Evolutionary conservation across 2,797 vertebrate species (phyloP).

Genomic region (Poeciliopsis presidionis): DNA sequence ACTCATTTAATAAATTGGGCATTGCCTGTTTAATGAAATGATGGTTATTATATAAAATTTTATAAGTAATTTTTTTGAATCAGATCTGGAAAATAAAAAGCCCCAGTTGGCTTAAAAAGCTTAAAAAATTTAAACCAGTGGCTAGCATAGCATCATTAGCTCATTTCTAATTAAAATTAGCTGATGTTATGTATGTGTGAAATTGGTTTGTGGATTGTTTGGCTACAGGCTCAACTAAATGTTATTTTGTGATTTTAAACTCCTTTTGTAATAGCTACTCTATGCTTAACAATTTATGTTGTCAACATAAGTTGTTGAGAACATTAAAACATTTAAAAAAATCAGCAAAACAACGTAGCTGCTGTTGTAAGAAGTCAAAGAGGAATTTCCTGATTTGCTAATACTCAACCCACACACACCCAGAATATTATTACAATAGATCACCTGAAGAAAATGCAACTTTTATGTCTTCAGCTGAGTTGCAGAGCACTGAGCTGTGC

Average conservation of each 20-base stretch:
- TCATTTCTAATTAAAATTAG: not conserved
- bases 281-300: not conserved
- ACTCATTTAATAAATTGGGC: not conserved
- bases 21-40: not conserved
- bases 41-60: not conserved
- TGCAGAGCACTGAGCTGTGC: slow-evolving; percentile 41
- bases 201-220: not conserved
- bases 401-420: not conserved
- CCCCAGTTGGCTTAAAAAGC: not conserved
- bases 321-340: not conserved
- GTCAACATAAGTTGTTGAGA: not conserved
- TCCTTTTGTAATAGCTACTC: not conserved
- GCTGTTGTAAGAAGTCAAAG: not conserved
- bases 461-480: slow-evolving; percentile 42
- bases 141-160: not conserved
- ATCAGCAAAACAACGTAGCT: not conserved
- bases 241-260: not conserved
- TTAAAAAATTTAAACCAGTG: not conserved
- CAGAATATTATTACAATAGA: slow-evolving; percentile 27
- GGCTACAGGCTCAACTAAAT: not conserved
- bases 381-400: not conserved
- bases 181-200: not conserved
- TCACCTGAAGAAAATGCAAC: slow-evolving; percentile 22
- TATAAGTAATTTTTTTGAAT: not conserved
- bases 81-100: not conserved